A percentile compares a stretch with the other conserved stretches of the same genome.
Conservation (phyloP, 2,888 invertebrate species). For the Pediacus dermestoides region DNA sequence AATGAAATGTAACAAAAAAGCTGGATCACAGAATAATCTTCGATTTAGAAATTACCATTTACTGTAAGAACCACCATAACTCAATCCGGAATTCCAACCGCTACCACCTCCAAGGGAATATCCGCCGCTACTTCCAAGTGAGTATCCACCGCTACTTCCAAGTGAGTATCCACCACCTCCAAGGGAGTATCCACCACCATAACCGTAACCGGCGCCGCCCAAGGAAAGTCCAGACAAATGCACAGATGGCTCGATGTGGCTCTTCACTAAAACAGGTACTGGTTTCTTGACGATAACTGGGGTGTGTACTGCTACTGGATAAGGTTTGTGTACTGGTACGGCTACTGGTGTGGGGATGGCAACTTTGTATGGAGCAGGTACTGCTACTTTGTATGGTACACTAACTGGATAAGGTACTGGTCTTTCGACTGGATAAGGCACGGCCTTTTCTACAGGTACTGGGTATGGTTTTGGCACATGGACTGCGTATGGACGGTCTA, state of each 20-base stretch:
- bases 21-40: conserved; percentile 22
- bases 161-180: conserved; percentile 3
- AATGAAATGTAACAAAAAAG: conserved; percentile 14
- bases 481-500: conserved; percentile 51
- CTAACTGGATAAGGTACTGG: conserved; percentile 51
- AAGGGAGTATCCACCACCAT: conserved; percentile 8
- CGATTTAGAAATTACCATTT: conserved; percentile 11
- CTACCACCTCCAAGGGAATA: conserved; percentile 6
- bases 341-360: conserved; percentile 44
- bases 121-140: conserved; percentile 8
- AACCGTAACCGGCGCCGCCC: conserved; percentile 8
- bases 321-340: conserved; percentile 51
- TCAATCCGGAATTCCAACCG: conserved; percentile 12
- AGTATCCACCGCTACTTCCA: conserved; percentile 1
- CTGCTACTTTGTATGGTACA: conserved; percentile 48
- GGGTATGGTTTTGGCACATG: conserved; percentile 52
- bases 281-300: conserved; percentile 41
- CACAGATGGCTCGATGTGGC: conserved; percentile 5
- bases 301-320: conserved; percentile 53
- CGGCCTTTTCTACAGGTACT: conserved; percentile 54
- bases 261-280: conserved; percentile 22
- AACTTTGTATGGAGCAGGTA: conserved; percentile 43
- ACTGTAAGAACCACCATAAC: conserved; percentile 15
- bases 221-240: conserved; percentile 13
- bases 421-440: conserved; percentile 55